phyloP scores from a whole-genome alignment of 2,797 vertebrate genomes.

The Artibeus lituratus region DNA sequence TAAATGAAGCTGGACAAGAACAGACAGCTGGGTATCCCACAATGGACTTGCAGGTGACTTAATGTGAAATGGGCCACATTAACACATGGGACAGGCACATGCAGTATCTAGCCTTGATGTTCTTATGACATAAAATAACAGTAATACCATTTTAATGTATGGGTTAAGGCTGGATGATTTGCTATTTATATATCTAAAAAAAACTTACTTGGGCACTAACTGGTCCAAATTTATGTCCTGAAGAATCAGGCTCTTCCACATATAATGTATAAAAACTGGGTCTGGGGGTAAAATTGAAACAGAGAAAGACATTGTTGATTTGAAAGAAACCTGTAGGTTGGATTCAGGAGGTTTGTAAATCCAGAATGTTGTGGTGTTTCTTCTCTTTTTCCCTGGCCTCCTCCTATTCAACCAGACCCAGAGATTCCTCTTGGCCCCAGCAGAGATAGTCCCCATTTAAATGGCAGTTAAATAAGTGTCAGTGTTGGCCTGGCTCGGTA shows the following conservation, averaged over 20 bases:
- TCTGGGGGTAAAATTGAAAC: slow-evolving; percentile 80
- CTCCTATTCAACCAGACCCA: not conserved
- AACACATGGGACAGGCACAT: not conserved
- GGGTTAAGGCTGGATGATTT: not conserved
- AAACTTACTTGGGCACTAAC: slow-evolving; percentile 87
- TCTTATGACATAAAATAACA: not conserved
- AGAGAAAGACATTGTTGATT: not conserved
- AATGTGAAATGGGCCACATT: not conserved
- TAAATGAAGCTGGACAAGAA: not conserved
- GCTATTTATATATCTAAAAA: not conserved
- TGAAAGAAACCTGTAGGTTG: not conserved
- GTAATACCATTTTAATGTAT: not conserved
- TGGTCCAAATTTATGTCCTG: slow-evolving; percentile 91
- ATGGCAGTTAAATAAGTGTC: not conserved
- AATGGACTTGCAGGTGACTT: not conserved
- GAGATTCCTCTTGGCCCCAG: not conserved
- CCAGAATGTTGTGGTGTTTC: not conserved
- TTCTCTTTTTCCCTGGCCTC: not conserved
- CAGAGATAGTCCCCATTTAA: not conserved
- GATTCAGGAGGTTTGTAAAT: not conserved
- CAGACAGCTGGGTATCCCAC: not conserved
- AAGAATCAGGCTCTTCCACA: slow-evolving; percentile 92
- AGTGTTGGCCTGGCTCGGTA: not conserved
- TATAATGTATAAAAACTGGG: slow-evolving; percentile 94
- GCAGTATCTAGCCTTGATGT: not conserved